A percentile compares a stretch with the other conserved stretches of the same genome.
These are phyloP conservation scores for Lasioglossum vierecki DNA, from an alignment of 2,888 invertebrate genomes.

Conservation along the genomic window DNA sequence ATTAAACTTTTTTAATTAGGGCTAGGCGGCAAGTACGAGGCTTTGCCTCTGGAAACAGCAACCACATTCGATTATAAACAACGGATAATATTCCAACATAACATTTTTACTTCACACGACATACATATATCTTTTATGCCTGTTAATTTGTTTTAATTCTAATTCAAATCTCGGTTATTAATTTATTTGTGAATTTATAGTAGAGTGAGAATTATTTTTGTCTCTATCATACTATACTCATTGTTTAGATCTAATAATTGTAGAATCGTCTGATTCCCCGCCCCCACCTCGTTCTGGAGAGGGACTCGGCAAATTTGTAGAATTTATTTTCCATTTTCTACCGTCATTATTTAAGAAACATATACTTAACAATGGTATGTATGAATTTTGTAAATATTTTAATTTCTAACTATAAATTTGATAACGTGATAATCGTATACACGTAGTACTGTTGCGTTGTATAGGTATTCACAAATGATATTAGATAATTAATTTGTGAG, in stretches of 20 bases:
- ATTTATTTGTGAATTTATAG: conserved; percentile 45
- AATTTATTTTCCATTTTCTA: conserved; percentile 16
- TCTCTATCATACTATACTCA: conserved; percentile 37
- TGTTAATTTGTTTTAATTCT: conserved; percentile 24
- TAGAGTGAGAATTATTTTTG: conserved; percentile 9
- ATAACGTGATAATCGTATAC: conserved; percentile 40
- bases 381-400: conserved; percentile 63
- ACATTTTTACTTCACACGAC: conserved; percentile 34
- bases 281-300: not conserved
- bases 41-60: conserved; percentile 82
- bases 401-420: conserved; percentile 60
- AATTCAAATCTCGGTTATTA: conserved; percentile 24
- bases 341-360: conserved; percentile 20
- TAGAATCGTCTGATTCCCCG: conserved; percentile 26
- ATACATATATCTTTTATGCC: conserved; percentile 19
- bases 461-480: conserved; percentile 63
- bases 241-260: conserved; percentile 47
- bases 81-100: conserved; percentile 55
- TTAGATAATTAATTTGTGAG: conserved; percentile 43
- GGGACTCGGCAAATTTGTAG: conserved; percentile 3
- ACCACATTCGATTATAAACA: conserved; percentile 82
- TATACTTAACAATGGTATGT: conserved; percentile 35
- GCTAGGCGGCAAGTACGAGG: conserved; percentile 81
- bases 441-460: conserved; percentile 46
- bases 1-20: conserved; percentile 78